Base-by-base conservation (phyloP, 1,140 invertebrate species). In the Dreissena polymorpha region DNA sequence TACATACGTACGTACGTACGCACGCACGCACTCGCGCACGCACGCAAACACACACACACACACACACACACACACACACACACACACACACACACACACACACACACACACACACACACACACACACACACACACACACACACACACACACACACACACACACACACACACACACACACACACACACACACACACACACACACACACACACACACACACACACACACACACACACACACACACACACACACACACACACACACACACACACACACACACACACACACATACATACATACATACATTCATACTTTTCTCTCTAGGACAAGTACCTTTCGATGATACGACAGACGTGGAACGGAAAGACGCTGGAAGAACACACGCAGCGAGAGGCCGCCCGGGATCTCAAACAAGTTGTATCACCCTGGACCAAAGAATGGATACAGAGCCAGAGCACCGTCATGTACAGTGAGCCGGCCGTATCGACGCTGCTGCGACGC, bases 241-340 rank as follows among this genome's bases (percentile, higher is more conserved):
- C 3, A 3, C 57, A 39, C 8, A 39, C 8, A 39, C 8, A 8
- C 8, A 39, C 2, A 39, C 39, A 39, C 8, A 39, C 2, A 2
- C 8, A 5, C 3, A 39, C 10, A 6, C 10, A 3, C 3, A 3
- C 57, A 39, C 8, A 39, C 8, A 39, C 8, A 8, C 8, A 39
- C 2, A 39, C 39, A 39, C 8, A 39, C 8, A 39, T 39, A 8
- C 8, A 39, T 5, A 39, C 39, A 39, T 39, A 39, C 2, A 2
- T 39, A 5, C 3, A 39, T 60, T n/a, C 10, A 3, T 2, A 3
- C 57, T 60, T 23, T n/a, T 60, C 10, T n/a, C 3, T 50, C 10
- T 1, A 78, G 60, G 75, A 78, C 12, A 78, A 53, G 51, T 78
- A 78, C 27, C 29, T 78, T 6, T 21, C 63, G 13, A 53, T 68